Evolutionary conservation across 2,888 invertebrate genomes (phyloP), one percentile per base, ranked within the genome.

Genomic region (Chydorus sphaericus): DNA sequence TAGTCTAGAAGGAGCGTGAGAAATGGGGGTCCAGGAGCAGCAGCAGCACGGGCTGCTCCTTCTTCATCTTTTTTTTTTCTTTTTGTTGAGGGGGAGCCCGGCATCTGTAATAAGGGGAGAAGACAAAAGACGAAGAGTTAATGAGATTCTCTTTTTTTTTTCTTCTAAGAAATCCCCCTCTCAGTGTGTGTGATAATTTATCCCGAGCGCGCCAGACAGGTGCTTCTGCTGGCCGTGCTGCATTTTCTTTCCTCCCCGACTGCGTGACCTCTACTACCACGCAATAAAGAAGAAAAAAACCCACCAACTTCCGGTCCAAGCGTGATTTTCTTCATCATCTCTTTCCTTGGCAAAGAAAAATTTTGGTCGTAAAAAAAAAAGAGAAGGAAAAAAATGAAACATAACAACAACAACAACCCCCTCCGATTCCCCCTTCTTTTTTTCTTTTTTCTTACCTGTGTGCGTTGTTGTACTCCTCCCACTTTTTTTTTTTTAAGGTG

Each of bases 121-220:
- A 44, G 16, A 16, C 23, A 23, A 16, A 23, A 44, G 7, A 44
- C 23, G 26, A 44, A 44, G 23, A 23, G 23, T 44, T 44, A 44
- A 44, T 44, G 44, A 44, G 44, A 44, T 44, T 44, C 44, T 28
- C n/a, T n/a, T n/a, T n/a, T n/a, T n/a, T n/a, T n/a, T n/a, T n/a
- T n/a, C n/a, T n/a, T n/a, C n/a, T n/a, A n/a, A n/a, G n/a, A n/a
- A n/a, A n/a, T n/a, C n/a, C n/a, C n/a, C n/a, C n/a, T n/a, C n/a
- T n/a, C n/a, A n/a, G n/a, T n/a, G n/a, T n/a, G n/a, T n/a, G n/a
- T n/a, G n/a, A n/a, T n/a, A n/a, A n/a, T n/a, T n/a, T n/a, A n/a
- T n/a, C n/a, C n/a, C n/a, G n/a, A n/a, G n/a, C n/a, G n/a, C n/a
- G n/a, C n/a, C n/a, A n/a, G n/a, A n/a, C n/a, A n/a, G n/a, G n/a